These are phyloP conservation scores for Drosophila nr. fundita DNA, from an alignment of 2,888 invertebrate genomes.

Conservation along the genomic window DNA sequence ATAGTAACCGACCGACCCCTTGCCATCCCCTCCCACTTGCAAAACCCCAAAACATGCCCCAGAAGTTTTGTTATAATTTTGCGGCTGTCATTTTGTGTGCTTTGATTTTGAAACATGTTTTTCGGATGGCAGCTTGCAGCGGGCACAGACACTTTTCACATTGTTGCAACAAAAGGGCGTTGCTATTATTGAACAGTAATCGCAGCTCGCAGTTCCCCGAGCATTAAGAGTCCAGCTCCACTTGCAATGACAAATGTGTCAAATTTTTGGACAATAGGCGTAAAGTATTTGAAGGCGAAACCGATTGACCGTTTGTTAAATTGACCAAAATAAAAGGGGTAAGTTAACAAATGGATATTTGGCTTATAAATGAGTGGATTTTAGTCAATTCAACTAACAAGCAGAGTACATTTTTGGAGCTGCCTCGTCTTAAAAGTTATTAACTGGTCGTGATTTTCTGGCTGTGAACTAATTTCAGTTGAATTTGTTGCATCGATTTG, in stretches of 20 bases:
- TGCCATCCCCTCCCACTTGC: background rate
- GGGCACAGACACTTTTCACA: conserved; percentile 16
- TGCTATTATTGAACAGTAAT: conserved; percentile 45
- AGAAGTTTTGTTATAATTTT: conserved; percentile 76
- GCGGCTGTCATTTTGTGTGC: conserved; percentile 69
- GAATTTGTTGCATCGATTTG: conserved; percentile 2
- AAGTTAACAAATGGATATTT: background rate
- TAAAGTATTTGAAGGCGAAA: background rate
- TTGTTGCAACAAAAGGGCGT: conserved; percentile 48
- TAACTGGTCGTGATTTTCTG: background rate
- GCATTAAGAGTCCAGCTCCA: background rate
- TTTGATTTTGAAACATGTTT: conserved; percentile 59
- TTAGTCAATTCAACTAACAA: background rate
- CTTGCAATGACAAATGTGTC: conserved; percentile 38
- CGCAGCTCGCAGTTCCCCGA: background rate
- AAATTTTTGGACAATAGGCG: conserved; percentile 20
- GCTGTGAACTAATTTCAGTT: background rate
- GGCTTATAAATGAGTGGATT: background rate
- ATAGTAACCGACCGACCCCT: conserved; percentile 7
- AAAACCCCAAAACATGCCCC: conserved; percentile 14
- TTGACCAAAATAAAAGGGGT: background rate
- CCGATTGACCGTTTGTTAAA: conserved; percentile 6
- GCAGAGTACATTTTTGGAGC: background rate
- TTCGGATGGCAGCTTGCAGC: conserved; percentile 22
- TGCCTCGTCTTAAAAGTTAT: background rate